A percentile compares a stretch with the other conserved stretches of the same genome.
These are phyloP conservation scores for Montipora sp. DNA, from an alignment of 64 coral and sea anemone genomes.

Conservation along the genomic window DNA sequence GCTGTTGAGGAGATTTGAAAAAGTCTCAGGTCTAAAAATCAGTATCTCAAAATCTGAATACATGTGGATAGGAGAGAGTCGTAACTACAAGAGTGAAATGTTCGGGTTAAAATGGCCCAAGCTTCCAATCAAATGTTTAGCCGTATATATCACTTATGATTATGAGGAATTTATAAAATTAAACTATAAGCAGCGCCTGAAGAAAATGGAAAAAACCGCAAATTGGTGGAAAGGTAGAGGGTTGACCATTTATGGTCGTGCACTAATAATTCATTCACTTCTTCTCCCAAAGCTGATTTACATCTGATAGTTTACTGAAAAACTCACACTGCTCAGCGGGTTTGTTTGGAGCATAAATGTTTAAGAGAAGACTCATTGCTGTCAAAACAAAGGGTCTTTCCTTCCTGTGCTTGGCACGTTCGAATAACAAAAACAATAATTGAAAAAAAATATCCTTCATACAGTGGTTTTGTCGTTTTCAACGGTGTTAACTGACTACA, in stretches of 20 bases:
- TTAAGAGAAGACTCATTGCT: too few species aligned
- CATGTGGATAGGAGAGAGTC: background rate
- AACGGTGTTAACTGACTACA: too few species aligned
- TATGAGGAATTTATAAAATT: background rate
- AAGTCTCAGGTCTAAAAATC: background rate
- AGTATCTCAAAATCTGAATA: background rate
- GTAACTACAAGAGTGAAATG: background rate
- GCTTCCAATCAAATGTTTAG: background rate
- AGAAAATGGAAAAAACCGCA: background rate
- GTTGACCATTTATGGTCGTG: background rate
- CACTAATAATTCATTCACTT: background rate
- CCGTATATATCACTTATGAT: background rate
- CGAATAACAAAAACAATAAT: too few species aligned
- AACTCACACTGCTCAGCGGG: background rate
- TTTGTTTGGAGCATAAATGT: background rate
- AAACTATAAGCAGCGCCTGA: background rate
- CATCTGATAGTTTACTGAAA: background rate
- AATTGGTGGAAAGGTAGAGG: background rate
- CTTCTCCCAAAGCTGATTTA: constrained; percentile 1
- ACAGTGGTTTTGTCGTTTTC: too few species aligned
- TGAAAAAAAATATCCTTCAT: too few species aligned
- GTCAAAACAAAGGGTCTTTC: too few species aligned
- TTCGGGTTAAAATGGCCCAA: background rate
- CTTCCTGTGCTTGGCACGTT: too few species aligned
- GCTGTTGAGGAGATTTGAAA: too few species aligned